Conservation (phyloP, 2,113 vertebrate species). For the Fregetta grallaria region DNA sequence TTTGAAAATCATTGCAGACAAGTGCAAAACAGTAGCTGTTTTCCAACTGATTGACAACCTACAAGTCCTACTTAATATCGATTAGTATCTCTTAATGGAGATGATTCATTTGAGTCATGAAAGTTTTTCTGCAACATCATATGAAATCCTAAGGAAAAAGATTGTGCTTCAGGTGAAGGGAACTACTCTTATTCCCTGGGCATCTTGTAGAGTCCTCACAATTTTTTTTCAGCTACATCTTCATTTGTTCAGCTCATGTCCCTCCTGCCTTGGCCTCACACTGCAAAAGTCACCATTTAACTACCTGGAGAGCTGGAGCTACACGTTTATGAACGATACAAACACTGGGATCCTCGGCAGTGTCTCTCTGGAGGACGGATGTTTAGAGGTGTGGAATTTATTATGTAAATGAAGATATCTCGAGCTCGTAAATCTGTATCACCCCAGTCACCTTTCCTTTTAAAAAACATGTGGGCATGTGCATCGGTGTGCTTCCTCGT, state of each 20-base stretch:
- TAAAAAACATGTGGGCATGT: fast-evolving
- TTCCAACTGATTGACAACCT: not conserved
- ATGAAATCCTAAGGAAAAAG: not conserved
- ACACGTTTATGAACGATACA: not conserved
- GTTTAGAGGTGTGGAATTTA: not conserved
- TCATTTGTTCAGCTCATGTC: not conserved
- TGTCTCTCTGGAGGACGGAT: not conserved
- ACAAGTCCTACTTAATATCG: not conserved
- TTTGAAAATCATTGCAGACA: not conserved
- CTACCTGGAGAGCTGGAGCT: not conserved
- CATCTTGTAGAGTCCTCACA: fast-evolving
- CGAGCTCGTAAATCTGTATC: too few relatives aligned
- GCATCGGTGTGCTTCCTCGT: not conserved
- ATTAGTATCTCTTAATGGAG: not conserved
- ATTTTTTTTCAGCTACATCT: not conserved
- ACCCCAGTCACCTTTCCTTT: not conserved
- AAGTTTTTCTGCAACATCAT: not conserved
- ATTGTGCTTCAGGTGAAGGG: not conserved
- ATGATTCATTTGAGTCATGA: not conserved
- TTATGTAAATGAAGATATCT: not conserved
- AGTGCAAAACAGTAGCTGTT: not conserved
- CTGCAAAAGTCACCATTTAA: not conserved
- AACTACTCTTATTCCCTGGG: not conserved
- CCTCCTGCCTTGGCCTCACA: not conserved
- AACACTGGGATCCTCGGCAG: not conserved